A percentile compares a stretch with the other conserved stretches of the same genome.
Conservation (phyloP, 1,140 invertebrate species). For the Drosophila santomea region DNA sequence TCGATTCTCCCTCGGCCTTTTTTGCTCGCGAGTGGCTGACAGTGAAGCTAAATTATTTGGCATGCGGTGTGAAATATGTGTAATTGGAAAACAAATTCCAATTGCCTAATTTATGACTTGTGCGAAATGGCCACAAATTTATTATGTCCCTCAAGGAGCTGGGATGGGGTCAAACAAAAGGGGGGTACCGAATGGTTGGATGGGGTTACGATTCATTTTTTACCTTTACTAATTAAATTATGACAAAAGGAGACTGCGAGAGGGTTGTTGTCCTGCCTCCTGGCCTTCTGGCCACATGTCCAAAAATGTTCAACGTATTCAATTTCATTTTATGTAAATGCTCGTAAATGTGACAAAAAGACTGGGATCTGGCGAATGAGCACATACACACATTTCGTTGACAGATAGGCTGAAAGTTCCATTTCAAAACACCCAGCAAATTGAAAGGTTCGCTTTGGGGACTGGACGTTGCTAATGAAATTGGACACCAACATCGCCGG, state of each 20-base stretch:
- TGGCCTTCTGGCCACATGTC: constrained; percentile 58
- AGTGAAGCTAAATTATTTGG: constrained; percentile 59
- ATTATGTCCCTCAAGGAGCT: constrained; percentile 51
- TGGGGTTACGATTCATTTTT: constrained; percentile 49
- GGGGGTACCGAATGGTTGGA: constrained; percentile 5
- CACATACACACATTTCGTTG: constrained; percentile 68
- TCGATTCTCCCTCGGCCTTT: constrained; percentile 40
- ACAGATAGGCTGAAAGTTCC: constrained; percentile 76
- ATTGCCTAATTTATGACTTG: constrained; percentile 77
- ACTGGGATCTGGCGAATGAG: constrained; percentile 2
- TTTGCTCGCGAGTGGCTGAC: constrained; percentile 19
- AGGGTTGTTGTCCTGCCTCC: constrained; percentile 12
- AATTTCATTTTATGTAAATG: constrained; percentile 83
- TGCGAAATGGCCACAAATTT: constrained; percentile 63
- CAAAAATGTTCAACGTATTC: constrained; percentile 64
- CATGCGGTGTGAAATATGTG: constrained; percentile 82
- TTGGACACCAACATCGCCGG: constrained; percentile 75
- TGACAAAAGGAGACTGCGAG: constrained; percentile 43
- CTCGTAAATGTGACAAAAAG: constrained; percentile 77
- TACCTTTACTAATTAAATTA: constrained; percentile 76
- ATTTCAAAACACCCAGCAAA: constrained; percentile 63
- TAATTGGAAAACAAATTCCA: constrained; percentile 81
- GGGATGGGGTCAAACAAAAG: constrained; percentile 4
- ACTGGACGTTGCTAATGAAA: constrained; percentile 74
- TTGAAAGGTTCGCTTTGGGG: constrained; percentile 41